Base-by-base conservation (phyloP, 2,113 vertebrate genomes). In the Epinephelus fuscoguttatus region DNA sequence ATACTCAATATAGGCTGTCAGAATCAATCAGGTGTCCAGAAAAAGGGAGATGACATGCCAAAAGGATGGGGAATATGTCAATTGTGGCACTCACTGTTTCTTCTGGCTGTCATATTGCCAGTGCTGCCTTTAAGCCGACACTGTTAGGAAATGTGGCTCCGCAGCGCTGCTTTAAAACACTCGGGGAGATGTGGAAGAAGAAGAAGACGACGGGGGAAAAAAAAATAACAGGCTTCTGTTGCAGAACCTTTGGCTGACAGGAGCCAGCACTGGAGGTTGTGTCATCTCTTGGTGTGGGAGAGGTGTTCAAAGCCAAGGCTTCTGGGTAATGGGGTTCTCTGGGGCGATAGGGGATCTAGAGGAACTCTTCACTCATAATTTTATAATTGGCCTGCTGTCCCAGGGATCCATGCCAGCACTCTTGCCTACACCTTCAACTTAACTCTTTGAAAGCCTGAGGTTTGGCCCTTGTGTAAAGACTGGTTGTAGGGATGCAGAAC, bases 1-100 rank as follows among this genome's bases (percentile, higher is more conserved):
- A 96, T 91, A 97, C 96, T 96, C 96, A 97, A 96, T 97, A 97
- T 97, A 97, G 94, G 95, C 96, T 97, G 96, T 97, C 95, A 96
- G 91, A 96, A 96, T 96, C 95, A 96, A 94, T 97, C 96, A 96
- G 95, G 95, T 96, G 92, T 92, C 95, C 93, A 94, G 91, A 97
- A 95, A 86, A 96, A 95, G 89, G 94, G 92, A 93, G 94, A 94
- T 95, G 95, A 91, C 92, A 94, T 90, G 93, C 91, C 87, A 92
- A 94, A 95, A 95, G 93, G 93, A 93, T 81, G 93, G 94, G 94
- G 92, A 92, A 96, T 95, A 94, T 93, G 94, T 95, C 94, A 93
- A 89, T 73, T 89, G 93, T 89, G 93, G 89, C 82, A 89, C 93
- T 93, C 85, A 67, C 88, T 89, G 94, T 94, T 95, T 95, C 95